phyloP scores from a whole-genome alignment of 2,888 invertebrate species.

The Cactoblastis cactorum region DNA sequence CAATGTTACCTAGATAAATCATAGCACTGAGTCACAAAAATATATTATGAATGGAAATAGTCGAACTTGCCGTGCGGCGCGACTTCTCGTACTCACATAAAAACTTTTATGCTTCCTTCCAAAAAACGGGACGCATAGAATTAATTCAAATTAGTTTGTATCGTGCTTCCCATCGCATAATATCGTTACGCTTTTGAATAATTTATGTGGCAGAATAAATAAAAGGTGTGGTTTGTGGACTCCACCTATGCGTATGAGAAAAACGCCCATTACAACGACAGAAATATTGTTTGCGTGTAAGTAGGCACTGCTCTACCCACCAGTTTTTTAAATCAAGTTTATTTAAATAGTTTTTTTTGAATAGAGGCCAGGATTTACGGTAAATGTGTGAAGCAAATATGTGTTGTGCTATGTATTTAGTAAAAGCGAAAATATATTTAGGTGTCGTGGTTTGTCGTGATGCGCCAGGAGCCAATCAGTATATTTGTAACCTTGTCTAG shows the following conservation, averaged over 20 bases:
- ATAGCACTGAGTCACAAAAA: constrained; percentile 44
- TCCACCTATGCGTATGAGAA: constrained; percentile 50
- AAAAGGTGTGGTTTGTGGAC: constrained; percentile 63
- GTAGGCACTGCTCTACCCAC: not conserved
- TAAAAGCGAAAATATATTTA: no score
- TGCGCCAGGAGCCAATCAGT: no score
- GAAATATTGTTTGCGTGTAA: not conserved
- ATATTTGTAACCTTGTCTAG: no score
- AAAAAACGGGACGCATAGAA: constrained; percentile 51
- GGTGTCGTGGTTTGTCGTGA: no score
- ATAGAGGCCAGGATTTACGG: no score
- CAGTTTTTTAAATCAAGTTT: not conserved
- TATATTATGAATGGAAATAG: constrained; percentile 27
- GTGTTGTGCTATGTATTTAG: no score
- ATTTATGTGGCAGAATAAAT: constrained; percentile 61
- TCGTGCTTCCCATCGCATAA: constrained; percentile 56
- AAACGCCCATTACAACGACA: constrained; percentile 41
- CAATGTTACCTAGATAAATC: constrained; percentile 39
- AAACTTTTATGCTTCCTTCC: constrained; percentile 51
- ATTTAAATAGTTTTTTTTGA: no score
- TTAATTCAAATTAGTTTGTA: constrained; percentile 66
- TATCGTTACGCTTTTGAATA: constrained; percentile 63
- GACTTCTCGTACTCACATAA: constrained; percentile 39
- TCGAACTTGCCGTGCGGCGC: constrained; percentile 37
- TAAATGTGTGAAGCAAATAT: no score